Evolutionary conservation across 2,888 invertebrate species (phyloP).

Genomic region (Balanococcus diminutus): DNA sequence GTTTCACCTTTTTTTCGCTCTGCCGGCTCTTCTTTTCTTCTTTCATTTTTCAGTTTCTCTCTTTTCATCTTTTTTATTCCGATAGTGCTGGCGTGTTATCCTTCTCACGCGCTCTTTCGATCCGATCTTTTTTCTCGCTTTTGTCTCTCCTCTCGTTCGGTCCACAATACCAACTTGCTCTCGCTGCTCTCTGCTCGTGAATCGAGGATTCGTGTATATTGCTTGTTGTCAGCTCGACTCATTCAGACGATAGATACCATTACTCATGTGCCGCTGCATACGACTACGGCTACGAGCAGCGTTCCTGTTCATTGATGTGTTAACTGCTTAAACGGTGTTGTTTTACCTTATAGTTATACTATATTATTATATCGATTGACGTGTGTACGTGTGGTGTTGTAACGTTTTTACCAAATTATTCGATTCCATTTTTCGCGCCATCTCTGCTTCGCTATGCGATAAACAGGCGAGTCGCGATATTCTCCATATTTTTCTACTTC

Average conservation of each 20-base stretch:
- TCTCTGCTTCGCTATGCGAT: neutral
- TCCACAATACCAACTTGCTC: neutral
- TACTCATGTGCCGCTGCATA: constrained; percentile 26
- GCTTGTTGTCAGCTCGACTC: neutral
- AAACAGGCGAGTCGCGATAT: neutral
- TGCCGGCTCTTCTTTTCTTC: neutral
- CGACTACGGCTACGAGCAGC: neutral
- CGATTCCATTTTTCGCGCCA: neutral
- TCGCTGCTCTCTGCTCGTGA: neutral
- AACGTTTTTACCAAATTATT: constrained; percentile 6
- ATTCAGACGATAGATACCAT: neutral
- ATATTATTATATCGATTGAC: constrained; percentile 50
- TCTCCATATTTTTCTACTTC: neutral
- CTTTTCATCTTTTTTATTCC: neutral
- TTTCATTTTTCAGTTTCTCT: neutral
- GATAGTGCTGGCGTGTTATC: neutral
- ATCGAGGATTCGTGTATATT: neutral
- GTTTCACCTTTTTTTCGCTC: no score
- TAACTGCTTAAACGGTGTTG: constrained; percentile 35
- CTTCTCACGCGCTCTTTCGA: neutral
- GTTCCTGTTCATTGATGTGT: constrained; percentile 53
- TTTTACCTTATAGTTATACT: no score
- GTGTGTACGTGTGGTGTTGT: constrained; percentile 13
- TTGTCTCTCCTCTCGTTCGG: no score
- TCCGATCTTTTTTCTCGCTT: neutral